Percentiles rank a stretch among this genome's conserved stretches.
These are phyloP conservation scores for Narcine bancroftii DNA, from an alignment of 2,113 vertebrate genomes.

Conservation along the genomic window DNA sequence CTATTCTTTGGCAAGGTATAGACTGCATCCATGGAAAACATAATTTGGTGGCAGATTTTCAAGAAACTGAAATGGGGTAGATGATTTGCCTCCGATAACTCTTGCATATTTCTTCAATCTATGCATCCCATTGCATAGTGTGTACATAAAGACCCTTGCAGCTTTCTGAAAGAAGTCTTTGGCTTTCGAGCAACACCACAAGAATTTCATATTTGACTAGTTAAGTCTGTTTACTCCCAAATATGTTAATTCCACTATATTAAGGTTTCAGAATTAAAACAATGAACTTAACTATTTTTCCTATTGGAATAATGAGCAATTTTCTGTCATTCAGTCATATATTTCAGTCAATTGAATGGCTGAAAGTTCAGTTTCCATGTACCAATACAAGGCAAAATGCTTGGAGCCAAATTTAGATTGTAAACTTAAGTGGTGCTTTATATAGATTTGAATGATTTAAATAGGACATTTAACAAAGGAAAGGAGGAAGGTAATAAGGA, in stretches of 20 bases:
- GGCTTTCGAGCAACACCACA: neutral
- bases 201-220: neutral
- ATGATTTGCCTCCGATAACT: neutral
- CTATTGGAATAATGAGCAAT: neutral
- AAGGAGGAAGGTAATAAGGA: neutral
- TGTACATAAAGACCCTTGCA: neutral
- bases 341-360: neutral
- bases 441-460: slow-evolving; percentile 16
- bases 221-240: neutral
- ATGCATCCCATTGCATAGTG: too few relatives aligned
- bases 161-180: neutral
- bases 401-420: neutral
- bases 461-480: neutral
- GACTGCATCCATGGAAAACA: neutral
- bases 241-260: neutral
- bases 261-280: neutral
- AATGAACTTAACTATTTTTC: neutral
- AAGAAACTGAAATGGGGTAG: neutral
- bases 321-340: neutral
- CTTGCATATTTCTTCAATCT: neutral
- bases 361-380: neutral
- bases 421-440: neutral
- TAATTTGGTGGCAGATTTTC: neutral
- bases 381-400: neutral
- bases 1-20: neutral